A percentile compares a stretch with the other conserved stretches of the same genome.
Conservation (phyloP, 1,140 invertebrate species). For the Drosophila lacertosa region DNA sequence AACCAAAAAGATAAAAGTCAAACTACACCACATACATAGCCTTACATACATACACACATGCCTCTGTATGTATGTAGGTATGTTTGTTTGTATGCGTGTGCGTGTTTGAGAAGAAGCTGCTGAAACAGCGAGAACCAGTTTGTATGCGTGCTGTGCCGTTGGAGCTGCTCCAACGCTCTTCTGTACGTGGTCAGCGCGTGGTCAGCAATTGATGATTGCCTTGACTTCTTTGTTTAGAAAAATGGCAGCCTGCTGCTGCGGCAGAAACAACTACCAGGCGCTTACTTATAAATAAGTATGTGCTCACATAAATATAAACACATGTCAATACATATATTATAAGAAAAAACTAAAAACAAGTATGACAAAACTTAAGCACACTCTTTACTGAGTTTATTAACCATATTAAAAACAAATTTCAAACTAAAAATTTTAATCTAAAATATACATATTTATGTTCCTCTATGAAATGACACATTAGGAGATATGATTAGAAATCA, state of each 20-base stretch:
- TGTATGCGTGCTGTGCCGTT: constrained; percentile 37
- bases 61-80: constrained; percentile 6
- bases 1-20: constrained; percentile 49
- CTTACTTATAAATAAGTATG: constrained; percentile 36
- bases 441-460: too few relatives aligned
- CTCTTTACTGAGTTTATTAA: too few relatives aligned
- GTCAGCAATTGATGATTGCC: constrained; percentile 72
- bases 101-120: constrained; percentile 56
- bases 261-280: constrained; percentile 62
- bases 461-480: too few relatives aligned
- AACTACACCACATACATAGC: constrained; percentile 13
- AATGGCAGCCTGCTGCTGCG: constrained; percentile 49
- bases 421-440: too few relatives aligned
- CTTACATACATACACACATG: neutral
- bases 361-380: too few relatives aligned
- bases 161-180: constrained; percentile 44
- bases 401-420: too few relatives aligned
- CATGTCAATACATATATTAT: too few relatives aligned
- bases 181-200: constrained; percentile 51
- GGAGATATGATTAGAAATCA: too few relatives aligned
- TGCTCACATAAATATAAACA: neutral
- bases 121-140: constrained; percentile 35
- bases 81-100: constrained; percentile 15
- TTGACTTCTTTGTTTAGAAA: constrained; percentile 51
- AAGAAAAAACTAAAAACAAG: too few relatives aligned